Base-by-base conservation (phyloP, 2,888 invertebrate genomes). In the Phytoseiulus persimilis region DNA sequence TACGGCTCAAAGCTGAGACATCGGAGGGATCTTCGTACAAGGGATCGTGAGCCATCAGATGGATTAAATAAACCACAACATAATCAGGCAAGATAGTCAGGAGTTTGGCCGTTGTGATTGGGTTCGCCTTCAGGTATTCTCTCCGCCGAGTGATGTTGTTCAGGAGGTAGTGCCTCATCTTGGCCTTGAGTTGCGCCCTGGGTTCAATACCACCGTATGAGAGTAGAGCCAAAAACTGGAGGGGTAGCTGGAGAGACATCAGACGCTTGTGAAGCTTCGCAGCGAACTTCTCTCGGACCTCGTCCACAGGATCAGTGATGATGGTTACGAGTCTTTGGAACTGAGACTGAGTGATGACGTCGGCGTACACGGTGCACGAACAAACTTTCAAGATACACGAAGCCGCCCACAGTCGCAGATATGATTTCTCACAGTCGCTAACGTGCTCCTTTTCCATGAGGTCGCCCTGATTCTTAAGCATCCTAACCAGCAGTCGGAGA, bases 161-260 rank as follows among this genome's bases (percentile, higher is more conserved):
- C 91, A 95, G 94, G 95, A 98, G 96, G 93, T 90, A 91, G 32
- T 90, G 90, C 83, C 90, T 89, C 39, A 87, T 89, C 31, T 90
- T 32, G n/a, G 83, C 84, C 91, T 95, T 95, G 83, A 96, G 94
- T 92, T 96, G 95, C 90, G 95, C 95, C 92, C 97, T 96, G 14
- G 95, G 95, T 93, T 98, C 98, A 91, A 96, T 95, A 0, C 98
- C 98, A 65, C 95, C 96, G 90, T 98, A 93, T 83, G 96, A 96
- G 93, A 98, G 98, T 93, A 96, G 96, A 31, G 97, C 96, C 97
- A 98, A 97, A 94, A 98, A 99, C 93, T 98, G 98, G 90, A 99
- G 94, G 0, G 98, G 98, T 91, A 99, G 94, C 92, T 92, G 92
- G 90, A 93, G 91, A 28, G 92, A 91, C 83, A 95, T 94, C 90